Conservation (phyloP, 2,797 vertebrate genomes). For the Diceros bicornis region DNA sequence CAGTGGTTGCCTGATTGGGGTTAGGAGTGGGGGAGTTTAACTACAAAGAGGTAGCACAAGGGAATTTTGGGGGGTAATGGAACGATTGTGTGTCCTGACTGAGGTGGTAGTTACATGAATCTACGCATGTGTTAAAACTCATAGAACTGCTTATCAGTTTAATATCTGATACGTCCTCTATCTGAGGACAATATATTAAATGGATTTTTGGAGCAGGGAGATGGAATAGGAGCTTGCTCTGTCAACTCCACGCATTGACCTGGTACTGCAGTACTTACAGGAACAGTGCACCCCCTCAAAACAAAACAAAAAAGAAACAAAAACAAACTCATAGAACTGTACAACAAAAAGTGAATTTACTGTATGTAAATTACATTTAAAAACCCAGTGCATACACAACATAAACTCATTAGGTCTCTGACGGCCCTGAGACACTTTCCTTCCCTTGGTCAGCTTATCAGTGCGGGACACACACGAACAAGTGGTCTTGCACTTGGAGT, state of each 20-base stretch:
- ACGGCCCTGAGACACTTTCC: background rate
- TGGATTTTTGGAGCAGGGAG: background rate
- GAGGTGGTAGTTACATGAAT: background rate
- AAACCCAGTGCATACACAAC: background rate
- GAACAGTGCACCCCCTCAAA: background rate
- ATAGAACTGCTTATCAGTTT: background rate
- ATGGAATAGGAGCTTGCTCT: background rate
- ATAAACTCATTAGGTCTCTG: background rate
- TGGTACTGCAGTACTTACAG: background rate
- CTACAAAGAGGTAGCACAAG: background rate
- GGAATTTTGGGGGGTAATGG: background rate
- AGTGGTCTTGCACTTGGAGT: background rate
- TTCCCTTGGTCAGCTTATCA: slow-evolving; percentile 20
- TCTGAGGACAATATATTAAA: no score
- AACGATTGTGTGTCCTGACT: background rate
- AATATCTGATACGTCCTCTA: no score
- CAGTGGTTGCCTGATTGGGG: background rate
- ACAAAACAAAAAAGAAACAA: no score
- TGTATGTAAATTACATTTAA: slow-evolving; percentile 41
- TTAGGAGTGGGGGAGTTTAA: slow-evolving; percentile 30
- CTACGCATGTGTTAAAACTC: background rate
- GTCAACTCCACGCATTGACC: background rate
- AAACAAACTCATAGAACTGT: background rate
- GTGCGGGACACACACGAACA: background rate
- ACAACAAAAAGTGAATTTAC: background rate